Conservation (phyloP, 2,797 vertebrate genomes). For the Xenopus petersii region DNA sequence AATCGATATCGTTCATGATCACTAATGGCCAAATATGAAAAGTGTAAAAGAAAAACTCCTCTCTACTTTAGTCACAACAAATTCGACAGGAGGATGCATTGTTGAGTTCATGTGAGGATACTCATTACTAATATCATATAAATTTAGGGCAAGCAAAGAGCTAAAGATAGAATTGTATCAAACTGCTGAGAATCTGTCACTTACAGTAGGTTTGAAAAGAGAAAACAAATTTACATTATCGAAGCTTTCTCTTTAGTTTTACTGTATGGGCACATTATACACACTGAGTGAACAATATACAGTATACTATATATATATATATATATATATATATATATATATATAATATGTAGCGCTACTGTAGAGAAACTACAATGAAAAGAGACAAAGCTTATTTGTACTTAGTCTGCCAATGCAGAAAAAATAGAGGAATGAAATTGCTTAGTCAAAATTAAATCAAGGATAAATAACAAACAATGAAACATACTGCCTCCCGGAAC, state of each 20-base stretch:
- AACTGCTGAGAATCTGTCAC: slow-evolving; percentile 7
- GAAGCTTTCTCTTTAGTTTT: neutral
- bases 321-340: too few species aligned
- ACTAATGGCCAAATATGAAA: too few species aligned
- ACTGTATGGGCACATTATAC: slow-evolving; percentile 5
- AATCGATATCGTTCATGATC: too few species aligned
- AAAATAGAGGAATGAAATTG: too few species aligned
- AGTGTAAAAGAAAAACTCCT: too few species aligned
- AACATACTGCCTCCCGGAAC: too few species aligned
- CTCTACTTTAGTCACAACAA: neutral
- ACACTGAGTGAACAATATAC: neutral
- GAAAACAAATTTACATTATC: neutral
- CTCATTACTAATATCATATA: slow-evolving; percentile 14
- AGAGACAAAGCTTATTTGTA: neutral
- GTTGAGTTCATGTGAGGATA: slow-evolving; percentile 20
- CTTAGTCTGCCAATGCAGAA: too few species aligned
- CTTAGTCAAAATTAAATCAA: too few species aligned
- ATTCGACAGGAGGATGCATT: slow-evolving; percentile 11
- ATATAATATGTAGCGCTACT: too few species aligned
- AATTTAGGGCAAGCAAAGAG: neutral
- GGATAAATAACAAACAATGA: too few species aligned
- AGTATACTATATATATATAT: neutral
- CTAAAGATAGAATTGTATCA: slow-evolving; percentile 1
- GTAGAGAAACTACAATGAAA: neutral
- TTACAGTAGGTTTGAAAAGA: slow-evolving; percentile 3